phyloP scores from a whole-genome alignment of 2,797 vertebrate genomes.

The Galaxias olidus region DNA sequence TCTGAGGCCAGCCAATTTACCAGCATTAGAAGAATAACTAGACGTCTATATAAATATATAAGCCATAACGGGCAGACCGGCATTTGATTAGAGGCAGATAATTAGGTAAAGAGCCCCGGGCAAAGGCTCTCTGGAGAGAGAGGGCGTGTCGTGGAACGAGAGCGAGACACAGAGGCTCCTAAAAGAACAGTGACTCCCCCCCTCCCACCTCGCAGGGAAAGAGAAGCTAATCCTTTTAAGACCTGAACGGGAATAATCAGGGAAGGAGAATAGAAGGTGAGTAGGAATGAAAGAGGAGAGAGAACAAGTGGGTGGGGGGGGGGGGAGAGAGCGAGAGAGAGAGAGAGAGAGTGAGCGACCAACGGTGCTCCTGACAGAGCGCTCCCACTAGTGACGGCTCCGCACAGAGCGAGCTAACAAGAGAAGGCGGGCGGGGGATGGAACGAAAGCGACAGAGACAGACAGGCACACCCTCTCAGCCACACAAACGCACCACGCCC shows the following conservation, averaged over 20 bases:
- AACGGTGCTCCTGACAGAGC: neutral
- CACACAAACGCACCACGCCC: neutral
- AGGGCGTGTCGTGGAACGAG: neutral
- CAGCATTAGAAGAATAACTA: neutral
- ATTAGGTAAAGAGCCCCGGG: constrained; percentile 13
- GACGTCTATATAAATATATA: neutral
- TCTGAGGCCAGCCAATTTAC: neutral
- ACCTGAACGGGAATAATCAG: neutral
- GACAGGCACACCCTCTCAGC: neutral
- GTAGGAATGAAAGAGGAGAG: neutral
- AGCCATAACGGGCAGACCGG: neutral
- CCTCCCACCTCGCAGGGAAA: neutral
- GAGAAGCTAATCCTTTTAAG: constrained; percentile 6
- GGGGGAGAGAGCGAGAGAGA: neutral
- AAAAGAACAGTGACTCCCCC: neutral
- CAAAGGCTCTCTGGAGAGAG: neutral
- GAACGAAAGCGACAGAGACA: neutral
- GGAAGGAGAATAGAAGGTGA: neutral
- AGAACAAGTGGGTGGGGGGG: neutral
- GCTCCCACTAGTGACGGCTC: neutral
- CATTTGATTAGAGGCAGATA: constrained; percentile 20
- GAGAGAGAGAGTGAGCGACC: neutral
- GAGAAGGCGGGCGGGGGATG: neutral
- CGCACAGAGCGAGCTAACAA: neutral
- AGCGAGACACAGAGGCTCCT: neutral